phyloP scores from a whole-genome alignment of 1,140 invertebrate genomes.

The Rhagoletis zephyria region DNA sequence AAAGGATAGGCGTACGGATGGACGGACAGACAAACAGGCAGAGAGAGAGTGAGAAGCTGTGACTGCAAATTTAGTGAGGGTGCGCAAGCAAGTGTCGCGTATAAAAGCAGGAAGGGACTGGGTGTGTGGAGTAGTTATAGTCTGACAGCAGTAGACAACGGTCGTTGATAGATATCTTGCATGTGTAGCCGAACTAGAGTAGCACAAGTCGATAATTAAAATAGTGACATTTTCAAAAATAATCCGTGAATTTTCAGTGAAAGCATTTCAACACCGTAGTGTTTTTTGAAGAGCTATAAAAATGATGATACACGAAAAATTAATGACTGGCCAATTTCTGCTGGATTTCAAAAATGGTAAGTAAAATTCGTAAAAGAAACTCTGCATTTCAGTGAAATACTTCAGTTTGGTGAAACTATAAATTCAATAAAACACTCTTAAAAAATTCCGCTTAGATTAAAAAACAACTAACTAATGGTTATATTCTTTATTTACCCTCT shows the following conservation, averaged over 20 bases:
- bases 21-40: not conserved
- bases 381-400: not conserved
- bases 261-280: not conserved
- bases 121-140: constrained; percentile 65
- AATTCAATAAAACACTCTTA: no score
- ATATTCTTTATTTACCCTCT: not conserved
- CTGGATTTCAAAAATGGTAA: constrained; percentile 70
- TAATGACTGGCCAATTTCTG: constrained; percentile 69
- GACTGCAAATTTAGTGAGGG: not conserved
- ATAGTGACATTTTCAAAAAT: not conserved
- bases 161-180: not conserved
- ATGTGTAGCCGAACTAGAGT: not conserved
- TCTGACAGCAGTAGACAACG: constrained; percentile 59
- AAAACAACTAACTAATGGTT: not conserved
- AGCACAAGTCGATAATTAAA: not conserved
- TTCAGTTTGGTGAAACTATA: no score
- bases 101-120: constrained; percentile 63
- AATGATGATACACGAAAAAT: constrained; percentile 71
- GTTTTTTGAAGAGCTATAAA: not conserved
- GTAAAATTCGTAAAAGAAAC: constrained; percentile 55
- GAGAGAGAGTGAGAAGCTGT: not conserved
- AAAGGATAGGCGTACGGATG: constrained; percentile 25
- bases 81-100: constrained; percentile 55
- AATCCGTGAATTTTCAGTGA: not conserved
- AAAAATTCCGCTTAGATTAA: no score